Evolutionary conservation across 1,140 invertebrate species (phyloP).

Genomic region (Copidosoma floridanum): DNA sequence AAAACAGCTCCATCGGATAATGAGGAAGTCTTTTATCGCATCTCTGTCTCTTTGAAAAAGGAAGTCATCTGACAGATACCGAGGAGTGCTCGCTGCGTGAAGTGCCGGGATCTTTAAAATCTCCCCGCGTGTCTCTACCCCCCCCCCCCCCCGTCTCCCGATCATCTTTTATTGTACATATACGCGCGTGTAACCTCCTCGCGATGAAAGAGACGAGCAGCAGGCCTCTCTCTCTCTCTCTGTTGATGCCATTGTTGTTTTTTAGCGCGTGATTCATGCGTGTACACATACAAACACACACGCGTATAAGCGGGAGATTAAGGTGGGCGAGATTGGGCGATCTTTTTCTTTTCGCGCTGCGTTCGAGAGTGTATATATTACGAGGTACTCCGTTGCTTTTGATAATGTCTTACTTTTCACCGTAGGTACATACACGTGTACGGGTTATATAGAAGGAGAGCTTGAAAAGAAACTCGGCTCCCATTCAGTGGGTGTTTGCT

Average conservation of each 20-base stretch:
- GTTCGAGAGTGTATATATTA: no score
- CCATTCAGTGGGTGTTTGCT: no score
- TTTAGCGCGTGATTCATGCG: constrained; percentile 16
- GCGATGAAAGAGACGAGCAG: constrained; percentile 12
- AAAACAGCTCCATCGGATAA: constrained; percentile 19
- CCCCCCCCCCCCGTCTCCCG: neutral
- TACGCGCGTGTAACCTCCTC: no score
- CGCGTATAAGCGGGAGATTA: no score
- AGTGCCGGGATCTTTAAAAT: constrained; percentile 24
- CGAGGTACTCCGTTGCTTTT: no score
- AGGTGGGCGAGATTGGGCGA: constrained; percentile 1
- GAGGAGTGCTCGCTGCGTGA: neutral
- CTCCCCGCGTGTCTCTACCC: constrained; percentile 10
- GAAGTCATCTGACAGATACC: constrained; percentile 24
- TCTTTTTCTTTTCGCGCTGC: neutral
- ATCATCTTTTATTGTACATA: no score
- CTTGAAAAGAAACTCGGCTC: no score
- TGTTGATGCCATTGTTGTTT: no score
- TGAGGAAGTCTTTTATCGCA: constrained; percentile 28
- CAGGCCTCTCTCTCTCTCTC: neutral
- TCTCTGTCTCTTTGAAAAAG: constrained; percentile 27
- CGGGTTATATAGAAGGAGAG: no score
- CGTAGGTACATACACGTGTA: no score
- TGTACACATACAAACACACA: no score
- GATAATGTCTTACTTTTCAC: no score